Evolutionary conservation across 2,888 invertebrate genomes (phyloP).

Genomic region (Xestia xanthographa): DNA sequence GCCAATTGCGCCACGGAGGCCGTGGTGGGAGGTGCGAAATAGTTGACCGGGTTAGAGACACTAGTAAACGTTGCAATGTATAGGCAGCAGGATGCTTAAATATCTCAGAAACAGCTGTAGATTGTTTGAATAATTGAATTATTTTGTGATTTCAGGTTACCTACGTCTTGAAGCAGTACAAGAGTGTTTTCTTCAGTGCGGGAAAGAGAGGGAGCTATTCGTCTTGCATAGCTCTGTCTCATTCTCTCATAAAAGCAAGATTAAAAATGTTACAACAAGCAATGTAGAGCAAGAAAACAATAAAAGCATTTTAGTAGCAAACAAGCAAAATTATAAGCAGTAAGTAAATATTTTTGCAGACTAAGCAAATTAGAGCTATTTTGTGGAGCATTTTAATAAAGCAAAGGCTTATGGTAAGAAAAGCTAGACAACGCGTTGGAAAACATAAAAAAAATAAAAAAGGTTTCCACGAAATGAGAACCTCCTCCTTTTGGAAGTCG

Average conservation of each 20-base stretch:
- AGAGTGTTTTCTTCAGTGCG: neutral
- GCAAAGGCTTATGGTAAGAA: neutral
- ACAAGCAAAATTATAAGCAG: neutral
- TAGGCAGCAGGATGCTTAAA: too few relatives aligned
- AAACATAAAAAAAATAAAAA: neutral
- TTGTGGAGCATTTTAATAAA: neutral
- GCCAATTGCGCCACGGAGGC: conserved; percentile 98
- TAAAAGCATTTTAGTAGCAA: neutral
- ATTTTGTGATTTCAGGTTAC: neutral
- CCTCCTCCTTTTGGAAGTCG: too few relatives aligned
- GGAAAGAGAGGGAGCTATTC: neutral
- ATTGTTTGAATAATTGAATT: neutral
- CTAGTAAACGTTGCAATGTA: neutral
- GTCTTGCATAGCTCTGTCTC: neutral
- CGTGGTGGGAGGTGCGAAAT: conserved; percentile 36
- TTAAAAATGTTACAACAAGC: neutral
- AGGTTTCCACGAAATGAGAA: too few relatives aligned
- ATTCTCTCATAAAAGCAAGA: neutral
- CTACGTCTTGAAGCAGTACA: neutral
- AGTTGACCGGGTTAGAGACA: neutral
- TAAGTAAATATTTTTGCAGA: neutral
- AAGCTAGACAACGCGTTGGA: neutral
- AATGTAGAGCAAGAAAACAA: neutral
- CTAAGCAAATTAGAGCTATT: neutral
- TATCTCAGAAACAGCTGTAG: neutral